phyloP scores from a whole-genome alignment of 2,797 vertebrate species.

The Nannoperca obscura region DNA sequence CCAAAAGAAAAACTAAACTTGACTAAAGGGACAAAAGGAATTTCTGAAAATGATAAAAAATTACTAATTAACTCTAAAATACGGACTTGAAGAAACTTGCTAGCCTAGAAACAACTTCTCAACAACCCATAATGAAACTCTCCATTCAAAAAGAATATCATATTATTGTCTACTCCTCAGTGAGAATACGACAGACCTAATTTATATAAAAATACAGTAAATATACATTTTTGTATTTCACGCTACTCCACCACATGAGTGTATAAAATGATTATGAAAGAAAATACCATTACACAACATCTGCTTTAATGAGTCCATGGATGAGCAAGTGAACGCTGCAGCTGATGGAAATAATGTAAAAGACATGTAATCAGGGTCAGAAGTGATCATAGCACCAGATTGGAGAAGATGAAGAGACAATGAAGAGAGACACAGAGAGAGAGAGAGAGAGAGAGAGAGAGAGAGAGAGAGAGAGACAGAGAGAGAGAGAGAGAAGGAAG shows the following conservation, averaged over 20 bases:
- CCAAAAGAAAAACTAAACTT: too few relatives aligned
- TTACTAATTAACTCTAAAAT: too few relatives aligned
- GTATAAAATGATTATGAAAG: background rate
- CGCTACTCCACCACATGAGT: background rate
- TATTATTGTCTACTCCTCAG: too few relatives aligned
- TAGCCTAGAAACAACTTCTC: background rate
- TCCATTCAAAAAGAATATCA: too few relatives aligned
- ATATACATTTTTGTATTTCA: background rate
- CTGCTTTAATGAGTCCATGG: background rate
- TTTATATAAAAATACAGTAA: too few relatives aligned
- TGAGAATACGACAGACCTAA: too few relatives aligned
- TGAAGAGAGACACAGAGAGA: background rate
- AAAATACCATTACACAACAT: background rate
- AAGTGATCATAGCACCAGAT: background rate
- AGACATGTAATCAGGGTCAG: background rate
- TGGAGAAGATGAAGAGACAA: background rate
- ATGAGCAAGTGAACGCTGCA: background rate
- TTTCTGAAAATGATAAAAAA: too few relatives aligned
- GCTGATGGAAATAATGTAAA: background rate
- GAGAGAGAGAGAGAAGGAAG: background rate
- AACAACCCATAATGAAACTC: background rate
- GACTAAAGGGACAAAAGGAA: too few relatives aligned
- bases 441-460: too few relatives aligned
- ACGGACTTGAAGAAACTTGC: background rate
- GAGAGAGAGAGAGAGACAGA: background rate